Conservation (phyloP, 2,888 invertebrate species). For the Masnerella sp. region DNA sequence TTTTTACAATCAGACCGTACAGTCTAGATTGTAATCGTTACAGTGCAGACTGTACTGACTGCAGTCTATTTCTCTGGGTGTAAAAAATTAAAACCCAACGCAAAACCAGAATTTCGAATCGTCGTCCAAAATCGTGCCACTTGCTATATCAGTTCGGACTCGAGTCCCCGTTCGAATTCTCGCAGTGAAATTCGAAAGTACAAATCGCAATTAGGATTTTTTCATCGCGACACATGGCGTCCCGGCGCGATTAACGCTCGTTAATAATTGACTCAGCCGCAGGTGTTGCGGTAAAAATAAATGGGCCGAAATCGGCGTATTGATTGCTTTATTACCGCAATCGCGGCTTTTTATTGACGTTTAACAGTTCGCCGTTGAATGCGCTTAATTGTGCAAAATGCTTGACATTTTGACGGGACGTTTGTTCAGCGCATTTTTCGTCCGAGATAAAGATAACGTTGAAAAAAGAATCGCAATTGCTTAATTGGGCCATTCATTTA, state of each 20-base stretch:
- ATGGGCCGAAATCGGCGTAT: slow-evolving; percentile 11
- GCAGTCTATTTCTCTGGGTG: too few species aligned
- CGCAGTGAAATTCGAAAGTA: slow-evolving; percentile 20
- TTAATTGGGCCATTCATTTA: too few species aligned
- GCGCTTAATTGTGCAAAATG: slow-evolving; percentile 15
- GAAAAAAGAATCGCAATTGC: slow-evolving; percentile 11
- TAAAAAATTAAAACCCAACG: too few species aligned
- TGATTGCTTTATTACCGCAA: slow-evolving; percentile 23
- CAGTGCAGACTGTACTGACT: too few species aligned
- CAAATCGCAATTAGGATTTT: slow-evolving; percentile 20
- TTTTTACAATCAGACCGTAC: too few species aligned
- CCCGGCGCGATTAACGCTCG: slow-evolving; percentile 8
- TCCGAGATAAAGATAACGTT: slow-evolving; percentile 4
- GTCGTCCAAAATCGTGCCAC: too few species aligned
- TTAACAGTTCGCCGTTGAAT: slow-evolving; percentile 10
- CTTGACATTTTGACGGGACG: slow-evolving; percentile 14
- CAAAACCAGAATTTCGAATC: too few species aligned
- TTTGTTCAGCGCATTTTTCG: slow-evolving; percentile 13
- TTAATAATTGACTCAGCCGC: too few species aligned
- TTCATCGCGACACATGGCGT: slow-evolving; percentile 1
- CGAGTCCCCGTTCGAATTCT: slow-evolving; percentile 1
- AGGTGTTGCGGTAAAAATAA: slow-evolving; percentile 32
- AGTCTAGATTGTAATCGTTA: too few species aligned
- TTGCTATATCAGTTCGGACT: too few species aligned
- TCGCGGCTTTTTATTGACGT: slow-evolving; percentile 21